These are phyloP conservation scores for Mythimna loreyi DNA, from an alignment of 2,888 invertebrate species.

Conservation along the genomic window DNA sequence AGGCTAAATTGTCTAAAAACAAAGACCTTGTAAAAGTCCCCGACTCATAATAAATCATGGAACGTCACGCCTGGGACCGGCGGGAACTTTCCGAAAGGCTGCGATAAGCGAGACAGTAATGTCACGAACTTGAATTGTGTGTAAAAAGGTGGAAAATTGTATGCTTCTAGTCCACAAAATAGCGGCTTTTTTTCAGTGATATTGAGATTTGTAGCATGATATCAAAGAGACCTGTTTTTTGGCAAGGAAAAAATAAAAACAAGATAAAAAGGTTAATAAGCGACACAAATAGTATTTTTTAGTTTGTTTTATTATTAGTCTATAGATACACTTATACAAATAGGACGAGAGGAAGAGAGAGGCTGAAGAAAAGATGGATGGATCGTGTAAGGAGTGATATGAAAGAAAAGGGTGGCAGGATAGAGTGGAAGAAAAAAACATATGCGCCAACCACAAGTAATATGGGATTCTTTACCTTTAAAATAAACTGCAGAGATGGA, in stretches of 20 bases:
- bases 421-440: no score
- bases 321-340: no score
- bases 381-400: no score
- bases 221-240: neutral
- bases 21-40: conserved; percentile 9
- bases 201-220: neutral
- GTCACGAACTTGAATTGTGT: conserved; percentile 48
- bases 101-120: conserved; percentile 45
- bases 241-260: neutral
- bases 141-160: conserved; percentile 40
- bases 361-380: no score
- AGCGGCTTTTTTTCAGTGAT: neutral
- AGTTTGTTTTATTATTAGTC: no score
- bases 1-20: conserved; percentile 25
- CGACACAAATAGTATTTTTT: no score
- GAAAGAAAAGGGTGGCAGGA: no score
- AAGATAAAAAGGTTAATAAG: no score
- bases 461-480: no score
- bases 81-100: conserved; percentile 42
- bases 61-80: conserved; percentile 31
- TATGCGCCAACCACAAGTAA: no score
- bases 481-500: no score
- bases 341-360: no score
- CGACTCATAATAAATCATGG: conserved; percentile 46
- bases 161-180: conserved; percentile 4